phyloP scores from a whole-genome alignment of 2,888 invertebrate genomes.

The Parnassius mnemosyne region DNA sequence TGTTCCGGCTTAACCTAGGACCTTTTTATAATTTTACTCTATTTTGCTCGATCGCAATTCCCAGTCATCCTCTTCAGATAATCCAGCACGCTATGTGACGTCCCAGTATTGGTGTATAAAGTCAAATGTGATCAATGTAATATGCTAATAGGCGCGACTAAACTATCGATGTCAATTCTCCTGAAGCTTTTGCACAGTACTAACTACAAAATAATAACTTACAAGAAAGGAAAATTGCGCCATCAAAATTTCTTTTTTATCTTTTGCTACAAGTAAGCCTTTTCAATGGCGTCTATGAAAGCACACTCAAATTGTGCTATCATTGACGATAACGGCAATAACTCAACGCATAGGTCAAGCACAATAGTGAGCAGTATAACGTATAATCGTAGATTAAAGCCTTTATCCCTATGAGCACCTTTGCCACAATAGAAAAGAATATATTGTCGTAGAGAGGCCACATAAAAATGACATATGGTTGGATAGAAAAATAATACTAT shows the following conservation, averaged over 20 bases:
- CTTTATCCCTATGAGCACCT: constrained; percentile 78
- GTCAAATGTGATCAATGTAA: too few species aligned
- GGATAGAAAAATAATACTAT: constrained; percentile 39
- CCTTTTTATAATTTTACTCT: too few species aligned
- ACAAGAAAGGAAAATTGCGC: too few species aligned
- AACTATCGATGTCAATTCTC: too few species aligned
- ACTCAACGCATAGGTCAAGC: constrained; percentile 75
- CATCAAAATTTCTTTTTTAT: neutral
- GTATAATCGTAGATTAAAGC: constrained; percentile 80
- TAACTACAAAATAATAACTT: too few species aligned
- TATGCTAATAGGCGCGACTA: too few species aligned
- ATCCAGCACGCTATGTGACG: too few species aligned
- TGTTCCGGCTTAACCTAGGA: too few species aligned
- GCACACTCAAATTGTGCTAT: constrained; percentile 61
- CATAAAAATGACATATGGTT: constrained; percentile 78
- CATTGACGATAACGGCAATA: constrained; percentile 68
- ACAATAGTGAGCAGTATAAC: constrained; percentile 77
- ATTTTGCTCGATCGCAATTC: too few species aligned
- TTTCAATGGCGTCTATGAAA: constrained; percentile 27
- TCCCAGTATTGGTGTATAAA: too few species aligned
- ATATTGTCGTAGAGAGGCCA: constrained; percentile 78
- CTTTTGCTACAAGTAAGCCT: constrained; percentile 9
- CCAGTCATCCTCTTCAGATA: too few species aligned
- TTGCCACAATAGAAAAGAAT: constrained; percentile 77
- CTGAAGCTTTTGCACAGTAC: too few species aligned